Base-by-base conservation (phyloP, 2,888 invertebrate genomes). In the Pardosa pseudoannulata region DNA sequence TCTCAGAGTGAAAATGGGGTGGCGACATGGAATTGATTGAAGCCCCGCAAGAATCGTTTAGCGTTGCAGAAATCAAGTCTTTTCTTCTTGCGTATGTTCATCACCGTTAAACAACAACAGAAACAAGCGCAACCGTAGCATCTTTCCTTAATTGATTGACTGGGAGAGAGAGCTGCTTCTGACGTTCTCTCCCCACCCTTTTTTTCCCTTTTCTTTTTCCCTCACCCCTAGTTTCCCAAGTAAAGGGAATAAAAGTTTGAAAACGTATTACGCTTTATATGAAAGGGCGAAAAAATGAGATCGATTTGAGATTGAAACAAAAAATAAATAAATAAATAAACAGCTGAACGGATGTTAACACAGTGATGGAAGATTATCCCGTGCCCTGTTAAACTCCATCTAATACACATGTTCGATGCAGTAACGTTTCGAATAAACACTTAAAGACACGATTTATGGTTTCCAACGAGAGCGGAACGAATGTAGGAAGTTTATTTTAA, bases 121-220 rank as follows among this genome's bases (percentile, higher is more conserved):
- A 36, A 36, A 36, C 36, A 36, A 81, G 46, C 28, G 67, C 23
- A 28, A 46, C 32, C 64, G 23, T 23, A 39, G 41, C 62, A 32
- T 23, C 39, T 76, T 76, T 76, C 83, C 78, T 85, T 85, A 85
- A 85, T 85, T 85, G 83, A 85, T 85, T 85, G 83, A 83, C 75
- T 41, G 62, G n/a, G 32, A 28, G 29, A 41, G 50, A 36, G 64
- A 65, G 31, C 19, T 23, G 13, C 28, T 29, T 23, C 39, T 65
- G 23, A 11, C 27, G 7, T 36, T 31, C 29, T 74, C 74, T 75
- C 29, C 50, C 50, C 13, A 27, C n/a, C 31, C 13, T 36, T 67
- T 23, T 46, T 19, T 19, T 29, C 13, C 27, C 23, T 28, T 56
- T 28, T 36, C 16, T 9, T 36, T 65, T 65, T 28, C 5, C 31